phyloP scores from a whole-genome alignment of 2,888 invertebrate genomes.

The Seira ritae region DNA sequence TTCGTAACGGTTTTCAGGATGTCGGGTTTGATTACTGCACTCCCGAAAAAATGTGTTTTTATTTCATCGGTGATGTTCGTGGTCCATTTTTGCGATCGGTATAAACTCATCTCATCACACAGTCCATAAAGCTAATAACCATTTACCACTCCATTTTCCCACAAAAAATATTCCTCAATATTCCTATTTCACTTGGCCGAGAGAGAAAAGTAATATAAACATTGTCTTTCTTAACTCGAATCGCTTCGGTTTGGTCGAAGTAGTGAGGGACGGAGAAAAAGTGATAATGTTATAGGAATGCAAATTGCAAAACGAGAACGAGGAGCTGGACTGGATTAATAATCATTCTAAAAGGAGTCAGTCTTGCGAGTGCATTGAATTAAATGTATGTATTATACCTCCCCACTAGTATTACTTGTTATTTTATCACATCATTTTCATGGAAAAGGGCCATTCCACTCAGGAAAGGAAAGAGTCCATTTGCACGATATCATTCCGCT shows the following conservation, averaged over 20 bases:
- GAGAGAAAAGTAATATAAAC: slow-evolving; percentile 41
- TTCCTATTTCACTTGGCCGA: background rate
- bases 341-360: too few species aligned
- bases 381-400: too few species aligned
- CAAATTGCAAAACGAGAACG: slow-evolving; percentile 12
- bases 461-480: slow-evolving; percentile 31
- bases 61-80: too few species aligned
- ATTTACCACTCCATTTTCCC: slow-evolving; percentile 33
- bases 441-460: slow-evolving; percentile 36
- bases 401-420: background rate
- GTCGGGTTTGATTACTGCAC: too few species aligned
- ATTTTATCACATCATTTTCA: slow-evolving; percentile 57
- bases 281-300: slow-evolving; percentile 52
- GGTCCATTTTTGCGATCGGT: background rate
- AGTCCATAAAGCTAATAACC: slow-evolving; percentile 30
- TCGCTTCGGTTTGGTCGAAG: too few species aligned
- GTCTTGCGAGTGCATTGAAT: too few species aligned
- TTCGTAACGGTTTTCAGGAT: too few species aligned
- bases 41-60: too few species aligned
- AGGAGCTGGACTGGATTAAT: too few species aligned
- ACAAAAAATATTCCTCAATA: background rate
- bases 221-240: slow-evolving; percentile 33
- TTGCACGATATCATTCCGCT: background rate
- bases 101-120: background rate
- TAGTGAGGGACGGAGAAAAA: slow-evolving; percentile 8